Evolutionary conservation across 1,140 invertebrate species (phyloP).

Genomic region (Sesamia nonagrioides): DNA sequence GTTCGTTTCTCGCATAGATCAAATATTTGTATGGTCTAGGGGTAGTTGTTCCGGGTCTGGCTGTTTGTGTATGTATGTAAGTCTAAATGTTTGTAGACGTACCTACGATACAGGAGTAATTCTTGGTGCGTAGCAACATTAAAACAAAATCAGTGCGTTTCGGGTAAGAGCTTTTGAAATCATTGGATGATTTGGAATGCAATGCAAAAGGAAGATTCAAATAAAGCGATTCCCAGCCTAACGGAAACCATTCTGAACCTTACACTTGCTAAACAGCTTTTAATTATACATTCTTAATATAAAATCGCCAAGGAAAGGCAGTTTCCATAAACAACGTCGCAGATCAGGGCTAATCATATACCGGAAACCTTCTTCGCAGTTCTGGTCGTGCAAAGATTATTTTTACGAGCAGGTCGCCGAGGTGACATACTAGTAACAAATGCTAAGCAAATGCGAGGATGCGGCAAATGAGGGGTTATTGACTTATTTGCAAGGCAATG

Average conservation of each 20-base stretch:
- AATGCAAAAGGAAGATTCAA: no score
- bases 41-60: no score
- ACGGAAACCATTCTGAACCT: not conserved
- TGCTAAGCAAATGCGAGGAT: conserved; percentile 8
- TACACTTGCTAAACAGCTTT: not conserved
- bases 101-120: no score
- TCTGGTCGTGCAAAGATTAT: not conserved
- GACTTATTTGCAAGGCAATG: not conserved
- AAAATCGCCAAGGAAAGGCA: not conserved
- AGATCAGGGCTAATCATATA: conserved; percentile 26
- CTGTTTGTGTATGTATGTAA: no score
- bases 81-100: no score
- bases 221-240: not conserved
- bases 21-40: no score
- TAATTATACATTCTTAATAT: conserved; percentile 15
- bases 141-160: no score
- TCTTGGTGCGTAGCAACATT: no score
- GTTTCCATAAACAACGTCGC: conserved; percentile 10
- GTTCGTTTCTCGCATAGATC: no score
- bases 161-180: no score
- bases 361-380: conserved; percentile 17
- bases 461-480: conserved; percentile 13
- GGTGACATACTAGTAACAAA: conserved; percentile 13
- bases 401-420: conserved; percentile 20
- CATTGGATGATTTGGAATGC: no score